Percentiles rank a stretch among this genome's conserved stretches.
phyloP scores from a whole-genome alignment of 2,888 invertebrate species.

The Oeneis ivallda region DNA sequence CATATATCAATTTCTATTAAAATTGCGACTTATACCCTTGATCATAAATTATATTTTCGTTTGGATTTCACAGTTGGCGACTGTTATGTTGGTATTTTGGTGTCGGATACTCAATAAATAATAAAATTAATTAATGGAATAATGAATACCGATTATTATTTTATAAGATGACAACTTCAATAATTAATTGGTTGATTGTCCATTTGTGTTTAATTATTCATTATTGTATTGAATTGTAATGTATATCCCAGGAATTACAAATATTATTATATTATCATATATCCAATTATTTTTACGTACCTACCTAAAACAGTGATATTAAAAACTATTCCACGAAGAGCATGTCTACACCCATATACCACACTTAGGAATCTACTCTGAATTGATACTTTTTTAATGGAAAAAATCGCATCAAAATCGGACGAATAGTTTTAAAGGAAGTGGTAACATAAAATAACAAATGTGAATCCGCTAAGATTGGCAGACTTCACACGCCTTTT shows the following conservation, averaged over 20 bases:
- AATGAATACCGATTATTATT: conserved; percentile 2
- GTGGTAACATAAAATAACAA: conserved; percentile 24
- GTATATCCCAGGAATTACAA: no score
- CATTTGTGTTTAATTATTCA: neutral
- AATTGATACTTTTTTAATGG: no score
- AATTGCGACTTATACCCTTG: neutral
- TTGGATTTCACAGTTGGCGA: neutral
- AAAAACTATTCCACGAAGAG: no score
- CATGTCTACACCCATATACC: no score
- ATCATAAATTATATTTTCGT: conserved; percentile 16
- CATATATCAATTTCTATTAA: neutral
- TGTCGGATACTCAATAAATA: conserved; percentile 7
- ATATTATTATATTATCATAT: no score
- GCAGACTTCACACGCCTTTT: no score
- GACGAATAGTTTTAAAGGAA: no score
- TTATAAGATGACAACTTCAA: neutral
- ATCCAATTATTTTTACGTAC: no score
- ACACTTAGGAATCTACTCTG: no score
- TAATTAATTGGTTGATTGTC: conserved; percentile 13
- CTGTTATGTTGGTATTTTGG: neutral
- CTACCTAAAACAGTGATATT: no score
- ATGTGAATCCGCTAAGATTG: no score
- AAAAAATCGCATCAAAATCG: no score
- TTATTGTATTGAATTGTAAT: neutral
- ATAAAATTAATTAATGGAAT: neutral